Percentiles rank a stretch among this genome's conserved stretches.
Conservation (phyloP, 2,888 invertebrate genomes). For the Melieria omissa region DNA sequence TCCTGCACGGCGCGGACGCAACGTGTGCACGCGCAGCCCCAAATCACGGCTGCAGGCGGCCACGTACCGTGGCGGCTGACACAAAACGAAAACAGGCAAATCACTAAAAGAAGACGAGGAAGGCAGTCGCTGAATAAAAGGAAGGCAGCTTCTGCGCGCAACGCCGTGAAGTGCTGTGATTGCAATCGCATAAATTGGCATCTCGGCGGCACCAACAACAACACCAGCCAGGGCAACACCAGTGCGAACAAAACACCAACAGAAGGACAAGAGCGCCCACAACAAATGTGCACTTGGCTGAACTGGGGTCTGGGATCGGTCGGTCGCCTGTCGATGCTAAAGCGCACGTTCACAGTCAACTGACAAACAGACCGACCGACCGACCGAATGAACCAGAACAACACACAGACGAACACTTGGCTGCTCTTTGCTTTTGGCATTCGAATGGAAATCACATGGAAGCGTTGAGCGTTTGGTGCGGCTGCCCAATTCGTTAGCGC, state of each 20-base stretch:
- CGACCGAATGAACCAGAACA: too few species aligned
- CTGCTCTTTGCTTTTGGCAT: too few species aligned
- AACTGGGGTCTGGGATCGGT: too few species aligned
- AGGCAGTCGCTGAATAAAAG: not conserved
- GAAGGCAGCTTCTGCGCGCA: constrained; percentile 4
- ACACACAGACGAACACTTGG: too few species aligned
- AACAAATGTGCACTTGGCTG: too few species aligned
- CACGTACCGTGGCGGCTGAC: not conserved
- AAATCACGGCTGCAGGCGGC: not conserved
- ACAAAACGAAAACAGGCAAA: not conserved
- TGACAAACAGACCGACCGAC: not conserved
- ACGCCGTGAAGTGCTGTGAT: constrained; percentile 33
- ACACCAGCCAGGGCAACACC: not conserved
- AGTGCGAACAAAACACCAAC: not conserved
- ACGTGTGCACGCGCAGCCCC: not conserved
- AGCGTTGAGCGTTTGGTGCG: too few species aligned
- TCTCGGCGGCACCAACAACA: constrained; percentile 16
- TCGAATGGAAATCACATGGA: not conserved
- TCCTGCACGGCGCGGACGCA: not conserved
- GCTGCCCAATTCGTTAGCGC: too few species aligned
- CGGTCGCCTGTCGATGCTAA: too few species aligned
- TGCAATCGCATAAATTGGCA: constrained; percentile 46
- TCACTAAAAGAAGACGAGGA: not conserved
- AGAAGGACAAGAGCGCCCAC: too few species aligned
- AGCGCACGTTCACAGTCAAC: too few species aligned